Percentiles rank a stretch among this genome's conserved stretches.
Conservation (phyloP, 2,797 vertebrate genomes). For the Mormyrus proboscirostris region DNA sequence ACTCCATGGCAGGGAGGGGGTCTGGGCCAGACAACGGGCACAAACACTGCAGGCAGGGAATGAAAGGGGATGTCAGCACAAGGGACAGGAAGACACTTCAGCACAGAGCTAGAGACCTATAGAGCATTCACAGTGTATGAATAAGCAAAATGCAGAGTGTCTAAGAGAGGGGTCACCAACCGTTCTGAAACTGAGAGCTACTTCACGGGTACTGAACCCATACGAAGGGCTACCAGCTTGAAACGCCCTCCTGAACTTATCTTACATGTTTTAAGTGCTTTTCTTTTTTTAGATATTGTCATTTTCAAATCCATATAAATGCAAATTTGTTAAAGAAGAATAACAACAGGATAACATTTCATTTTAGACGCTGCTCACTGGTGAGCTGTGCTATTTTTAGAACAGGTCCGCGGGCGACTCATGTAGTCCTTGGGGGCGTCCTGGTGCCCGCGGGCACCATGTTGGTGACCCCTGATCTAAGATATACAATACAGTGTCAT, state of each 20-base stretch:
- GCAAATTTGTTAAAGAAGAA: no score
- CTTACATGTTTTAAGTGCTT: no score
- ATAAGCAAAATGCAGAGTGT: background rate
- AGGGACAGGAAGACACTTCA: background rate
- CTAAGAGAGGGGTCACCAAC: background rate
- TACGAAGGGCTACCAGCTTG: no score
- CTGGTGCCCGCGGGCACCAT: background rate
- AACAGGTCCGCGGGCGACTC: no score
- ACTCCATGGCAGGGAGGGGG: conserved; percentile 25
- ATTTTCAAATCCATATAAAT: no score
- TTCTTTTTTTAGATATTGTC: no score
- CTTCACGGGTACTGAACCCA: no score
- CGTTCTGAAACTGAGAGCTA: no score
- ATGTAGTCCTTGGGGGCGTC: background rate
- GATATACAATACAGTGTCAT: background rate
- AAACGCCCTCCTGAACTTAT: no score
- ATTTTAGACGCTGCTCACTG: no score
- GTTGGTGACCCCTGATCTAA: background rate
- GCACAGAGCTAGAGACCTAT: background rate
- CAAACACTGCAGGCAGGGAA: conserved; percentile 33
- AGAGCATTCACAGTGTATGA: background rate
- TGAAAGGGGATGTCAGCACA: background rate
- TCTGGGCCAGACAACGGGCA: conserved; percentile 15
- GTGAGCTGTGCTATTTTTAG: no score
- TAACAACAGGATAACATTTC: no score